Conservation (phyloP, 2,113 vertebrate species). For the Forbesichthys agassizii region DNA sequence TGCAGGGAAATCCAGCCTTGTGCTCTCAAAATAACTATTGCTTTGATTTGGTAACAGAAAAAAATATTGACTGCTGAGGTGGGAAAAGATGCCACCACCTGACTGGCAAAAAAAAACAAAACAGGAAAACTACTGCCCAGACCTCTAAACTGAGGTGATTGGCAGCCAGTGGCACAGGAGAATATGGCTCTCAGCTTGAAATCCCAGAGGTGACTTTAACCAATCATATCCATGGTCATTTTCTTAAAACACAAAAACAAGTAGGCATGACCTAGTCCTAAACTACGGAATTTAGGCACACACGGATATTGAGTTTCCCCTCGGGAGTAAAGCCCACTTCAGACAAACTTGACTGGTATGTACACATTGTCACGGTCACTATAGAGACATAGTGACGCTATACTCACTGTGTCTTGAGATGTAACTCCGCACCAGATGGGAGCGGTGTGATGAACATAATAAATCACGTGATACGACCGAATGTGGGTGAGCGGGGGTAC, state of each 20-base stretch:
- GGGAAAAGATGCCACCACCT: constrained; percentile 4
- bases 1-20: constrained; percentile 8
- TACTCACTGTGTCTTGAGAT: no score
- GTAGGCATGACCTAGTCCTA: background rate
- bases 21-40: constrained; percentile 64
- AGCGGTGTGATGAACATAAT: no score
- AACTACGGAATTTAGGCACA: constrained; percentile 25
- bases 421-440: no score
- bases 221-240: constrained; percentile 8
- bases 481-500: no score
- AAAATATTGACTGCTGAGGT: constrained; percentile 25
- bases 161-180: constrained; percentile 13
- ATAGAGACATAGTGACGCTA: no score
- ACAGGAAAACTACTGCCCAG: no score
- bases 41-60: constrained; percentile 67
- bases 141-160: background rate
- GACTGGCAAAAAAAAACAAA: constrained; percentile 1
- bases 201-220: constrained; percentile 44
- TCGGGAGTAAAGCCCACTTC: no score
- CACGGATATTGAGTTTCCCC: no score
- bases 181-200: constrained; percentile 23
- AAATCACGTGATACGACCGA: no score
- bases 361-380: no score
- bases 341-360: no score
- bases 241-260: no score